phyloP scores from a whole-genome alignment of 2,888 invertebrate species.

The Onthophagus sagittarius region DNA sequence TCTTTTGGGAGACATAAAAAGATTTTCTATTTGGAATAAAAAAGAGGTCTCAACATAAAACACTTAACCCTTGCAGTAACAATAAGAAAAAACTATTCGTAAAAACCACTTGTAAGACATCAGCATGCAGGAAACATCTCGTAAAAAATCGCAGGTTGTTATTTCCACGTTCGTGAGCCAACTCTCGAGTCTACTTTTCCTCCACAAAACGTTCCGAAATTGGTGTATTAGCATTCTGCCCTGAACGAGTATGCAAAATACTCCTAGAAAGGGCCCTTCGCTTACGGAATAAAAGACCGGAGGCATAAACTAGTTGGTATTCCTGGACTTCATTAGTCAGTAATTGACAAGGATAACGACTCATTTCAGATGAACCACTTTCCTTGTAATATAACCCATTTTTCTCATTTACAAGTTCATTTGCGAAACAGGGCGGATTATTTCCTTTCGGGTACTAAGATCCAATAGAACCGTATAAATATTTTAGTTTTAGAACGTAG shows the following conservation, averaged over 20 bases:
- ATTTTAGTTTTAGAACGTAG: not conserved
- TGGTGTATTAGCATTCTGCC: not conserved
- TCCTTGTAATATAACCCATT: not conserved
- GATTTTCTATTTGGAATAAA: not conserved
- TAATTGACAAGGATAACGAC: not conserved
- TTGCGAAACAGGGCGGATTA: too few species aligned
- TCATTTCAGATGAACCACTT: not conserved
- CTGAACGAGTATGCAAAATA: not conserved
- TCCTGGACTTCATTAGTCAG: not conserved
- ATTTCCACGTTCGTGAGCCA: constrained; percentile 24
- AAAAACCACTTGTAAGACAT: constrained; percentile 22
- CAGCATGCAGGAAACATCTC: constrained; percentile 25
- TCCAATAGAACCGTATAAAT: not conserved
- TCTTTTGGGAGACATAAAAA: not conserved
- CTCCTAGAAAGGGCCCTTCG: not conserved
- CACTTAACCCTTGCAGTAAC: not conserved
- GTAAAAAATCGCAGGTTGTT: constrained; percentile 27
- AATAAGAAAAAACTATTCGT: constrained; percentile 16
- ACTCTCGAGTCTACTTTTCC: constrained; percentile 9
- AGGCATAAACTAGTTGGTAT: not conserved
- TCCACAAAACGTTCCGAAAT: not conserved
- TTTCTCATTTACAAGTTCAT: too few species aligned
- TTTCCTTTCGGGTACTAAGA: not conserved
- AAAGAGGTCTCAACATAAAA: not conserved
- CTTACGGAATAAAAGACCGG: not conserved